Conservation (phyloP, 2,113 vertebrate species). For the Bos indicus region DNA sequence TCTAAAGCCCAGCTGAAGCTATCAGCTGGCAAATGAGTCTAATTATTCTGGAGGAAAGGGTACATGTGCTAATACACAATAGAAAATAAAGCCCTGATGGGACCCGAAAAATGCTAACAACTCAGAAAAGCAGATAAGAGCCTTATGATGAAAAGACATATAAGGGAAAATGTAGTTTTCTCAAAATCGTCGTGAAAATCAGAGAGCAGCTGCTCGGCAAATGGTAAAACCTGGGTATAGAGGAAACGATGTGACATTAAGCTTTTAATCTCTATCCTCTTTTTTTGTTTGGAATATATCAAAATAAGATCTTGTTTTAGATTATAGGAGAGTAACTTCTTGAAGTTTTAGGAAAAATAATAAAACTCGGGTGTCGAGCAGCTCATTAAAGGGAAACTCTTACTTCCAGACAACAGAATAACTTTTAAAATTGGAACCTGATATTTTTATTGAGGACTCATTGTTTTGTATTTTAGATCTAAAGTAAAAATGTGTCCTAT, state of each 20-base stretch:
- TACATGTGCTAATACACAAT: background rate
- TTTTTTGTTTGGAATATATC: constrained; percentile 36
- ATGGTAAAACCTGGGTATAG: background rate
- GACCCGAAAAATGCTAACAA: background rate
- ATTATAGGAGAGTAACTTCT: background rate
- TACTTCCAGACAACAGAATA: constrained; percentile 41
- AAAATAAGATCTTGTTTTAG: constrained; percentile 32
- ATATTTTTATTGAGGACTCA: constrained; percentile 46
- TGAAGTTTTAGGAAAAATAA: constrained; percentile 36
- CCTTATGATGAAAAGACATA: background rate
- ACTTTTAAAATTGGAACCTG: constrained; percentile 34
- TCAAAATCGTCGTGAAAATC: background rate
- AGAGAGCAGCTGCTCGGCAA: background rate
- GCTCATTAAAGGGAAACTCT: constrained; percentile 51
- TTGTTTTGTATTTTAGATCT: constrained; percentile 15
- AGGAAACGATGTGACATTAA: background rate
- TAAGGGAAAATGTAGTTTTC: background rate
- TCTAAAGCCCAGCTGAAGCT: constrained; percentile 6
- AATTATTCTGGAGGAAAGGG: constrained; percentile 15
- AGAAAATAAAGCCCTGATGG: constrained; percentile 4
- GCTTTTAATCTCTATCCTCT: constrained; percentile 26
- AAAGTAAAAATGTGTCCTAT: constrained; percentile 1
- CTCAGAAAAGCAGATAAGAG: background rate
- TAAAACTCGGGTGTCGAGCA: constrained; percentile 23
- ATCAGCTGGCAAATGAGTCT: background rate